A percentile compares a stretch with the other conserved stretches of the same genome.
phyloP scores from a whole-genome alignment of 2,888 invertebrate species.

The Epinotia bilunana region DNA sequence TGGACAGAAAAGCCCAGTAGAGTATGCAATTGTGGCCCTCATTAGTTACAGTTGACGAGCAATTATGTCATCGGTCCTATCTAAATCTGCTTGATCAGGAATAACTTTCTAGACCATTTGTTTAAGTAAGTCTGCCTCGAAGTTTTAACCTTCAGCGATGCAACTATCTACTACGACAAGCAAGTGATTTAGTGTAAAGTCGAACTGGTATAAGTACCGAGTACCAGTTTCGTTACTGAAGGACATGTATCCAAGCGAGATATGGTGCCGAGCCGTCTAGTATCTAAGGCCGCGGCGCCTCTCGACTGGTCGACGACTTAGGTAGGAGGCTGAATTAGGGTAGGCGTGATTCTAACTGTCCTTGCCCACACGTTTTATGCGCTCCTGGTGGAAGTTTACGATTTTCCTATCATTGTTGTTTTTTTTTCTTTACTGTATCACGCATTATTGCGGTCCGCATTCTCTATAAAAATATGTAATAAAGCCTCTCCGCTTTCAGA shows the following conservation, averaged over 20 bases:
- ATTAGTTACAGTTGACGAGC: constrained; percentile 8
- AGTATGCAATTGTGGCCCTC: constrained; percentile 26
- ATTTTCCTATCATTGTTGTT: constrained; percentile 49
- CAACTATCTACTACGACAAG: constrained; percentile 3
- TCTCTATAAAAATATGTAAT: constrained; percentile 38
- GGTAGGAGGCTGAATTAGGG: constrained; percentile 35
- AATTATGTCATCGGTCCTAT: constrained; percentile 3
- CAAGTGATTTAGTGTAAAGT: constrained; percentile 14
- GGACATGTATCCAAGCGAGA: constrained; percentile 45
- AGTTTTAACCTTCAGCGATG: constrained; percentile 12
- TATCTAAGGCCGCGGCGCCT: constrained; percentile 48
- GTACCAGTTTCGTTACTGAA: constrained; percentile 21
- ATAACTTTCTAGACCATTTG: neutral
- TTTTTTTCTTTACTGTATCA: constrained; percentile 48
- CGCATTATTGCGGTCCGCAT: constrained; percentile 38
- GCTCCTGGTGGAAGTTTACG: constrained; percentile 48
- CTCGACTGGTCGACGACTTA: neutral
- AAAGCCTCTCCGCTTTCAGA: constrained; percentile 29
- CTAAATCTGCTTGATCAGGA: neutral
- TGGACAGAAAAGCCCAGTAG: constrained; percentile 9
- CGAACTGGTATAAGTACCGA: constrained; percentile 26
- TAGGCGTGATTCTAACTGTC: constrained; percentile 45
- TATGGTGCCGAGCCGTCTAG: constrained; percentile 72
- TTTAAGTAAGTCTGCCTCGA: neutral
- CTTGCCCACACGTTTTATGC: constrained; percentile 18